Conservation (phyloP, 92 coral and sea anemone genomes). For the Galaxea fascicularis region DNA sequence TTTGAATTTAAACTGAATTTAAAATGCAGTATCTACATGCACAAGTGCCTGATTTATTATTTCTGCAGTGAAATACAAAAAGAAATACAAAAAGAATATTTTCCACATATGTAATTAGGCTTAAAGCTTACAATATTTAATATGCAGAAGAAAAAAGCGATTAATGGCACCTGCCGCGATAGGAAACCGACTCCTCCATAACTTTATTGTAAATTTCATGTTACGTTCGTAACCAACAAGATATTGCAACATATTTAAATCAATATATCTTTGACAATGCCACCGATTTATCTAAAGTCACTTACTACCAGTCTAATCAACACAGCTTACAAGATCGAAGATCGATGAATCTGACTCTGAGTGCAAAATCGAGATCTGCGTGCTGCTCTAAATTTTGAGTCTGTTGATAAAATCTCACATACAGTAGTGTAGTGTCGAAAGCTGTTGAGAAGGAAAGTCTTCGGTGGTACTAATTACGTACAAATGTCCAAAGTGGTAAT, state of each 20-base stretch:
- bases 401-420: neutral
- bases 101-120: neutral
- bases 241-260: neutral
- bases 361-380: too few species aligned
- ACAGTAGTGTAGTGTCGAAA: neutral
- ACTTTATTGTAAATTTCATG: neutral
- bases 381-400: neutral
- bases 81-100: neutral
- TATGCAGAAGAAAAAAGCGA: neutral
- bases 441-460: neutral
- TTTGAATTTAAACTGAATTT: too few species aligned
- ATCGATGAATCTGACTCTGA: too few species aligned
- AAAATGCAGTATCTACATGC: too few species aligned
- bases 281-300: too few species aligned
- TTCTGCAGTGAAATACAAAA: neutral
- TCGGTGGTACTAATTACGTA: neutral
- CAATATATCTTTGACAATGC: neutral
- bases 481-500: neutral
- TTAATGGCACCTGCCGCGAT: constrained; percentile 18
- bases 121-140: neutral
- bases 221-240: neutral
- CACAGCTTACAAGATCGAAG: too few species aligned
- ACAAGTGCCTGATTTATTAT: neutral
- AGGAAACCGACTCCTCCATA: constrained; percentile 1
- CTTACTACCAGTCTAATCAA: too few species aligned